Base-by-base conservation (phyloP, 2,113 vertebrate genomes). In the Neolamprologus devosi region DNA sequence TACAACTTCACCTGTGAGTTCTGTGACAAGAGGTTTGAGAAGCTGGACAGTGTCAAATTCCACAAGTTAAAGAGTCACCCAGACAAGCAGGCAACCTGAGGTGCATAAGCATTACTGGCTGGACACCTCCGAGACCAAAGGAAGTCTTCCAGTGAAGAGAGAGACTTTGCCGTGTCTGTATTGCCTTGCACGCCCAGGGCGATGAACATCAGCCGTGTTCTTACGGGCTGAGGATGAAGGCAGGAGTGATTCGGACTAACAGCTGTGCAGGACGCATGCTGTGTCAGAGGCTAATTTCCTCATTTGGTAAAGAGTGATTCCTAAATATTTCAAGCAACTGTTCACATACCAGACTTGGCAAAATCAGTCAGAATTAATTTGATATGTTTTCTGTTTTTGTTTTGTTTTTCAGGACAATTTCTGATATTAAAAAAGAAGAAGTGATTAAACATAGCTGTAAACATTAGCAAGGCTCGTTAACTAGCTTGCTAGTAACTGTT, bases 21-120 rank as follows among this genome's bases (percentile, higher is more conserved):
- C 95, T 99, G 98, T 2, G 96, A 97, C 65, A 98, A 98, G 90
- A 95, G 97, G 88, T 98, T 98, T 2, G 97, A 98, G 96, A 98
- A 98, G 89, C 92, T 97, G 83, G 98, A 99, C 94, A 98, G 97
- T 10, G 97, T 99, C 51, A 98, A 98, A 85, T 98, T 98, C 93
- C 98, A 99, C 94, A 97, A 97, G 68, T 96, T 98, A 12, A 98
- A 99, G 95, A 97, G 98, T 91, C 97, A 98, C 91, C 97, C 98
- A 0, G 98, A 98, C 65, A 97, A 97, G 84, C 97, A 97, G 89
- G 83, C 96, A 0, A 78, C 95, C 60, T 97, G 96, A 97, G 17
- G 19, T 1, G 17, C 30, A 26, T 33, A 21, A 54, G 26, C 26
- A 47, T 17, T 3, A n/a, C 58, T 5, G 47, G 19, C 5, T n/a